Evolutionary conservation across 2,888 invertebrate species (phyloP), one percentile per base, ranked within the genome.

Genomic region (Oscheius sp.): DNA sequence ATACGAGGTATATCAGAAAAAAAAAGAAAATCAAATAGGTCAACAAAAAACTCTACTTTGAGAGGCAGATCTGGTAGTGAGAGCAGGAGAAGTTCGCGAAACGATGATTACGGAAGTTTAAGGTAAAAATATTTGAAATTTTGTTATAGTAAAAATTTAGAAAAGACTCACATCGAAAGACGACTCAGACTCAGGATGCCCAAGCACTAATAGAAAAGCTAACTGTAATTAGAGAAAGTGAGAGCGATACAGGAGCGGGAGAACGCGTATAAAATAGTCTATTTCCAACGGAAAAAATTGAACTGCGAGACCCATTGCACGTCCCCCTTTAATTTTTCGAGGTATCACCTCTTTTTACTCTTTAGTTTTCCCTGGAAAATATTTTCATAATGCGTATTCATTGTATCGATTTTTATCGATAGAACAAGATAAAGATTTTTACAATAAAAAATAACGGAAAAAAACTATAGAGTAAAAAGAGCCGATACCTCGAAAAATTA

Each of bases 171-270:
- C n/a, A 41, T 32, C 62, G 70, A 14, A 63, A 67, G 24, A 62
- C 51, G n/a, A 67, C 72, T 12, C 54, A 57, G 33, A n/a, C 36
- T 9, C 24, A 61, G 12, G 72, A 74, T 4, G 75, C 59, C 6
- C 59, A 59, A 9, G 67, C 65, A 6, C 63, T 77, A 0, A 72
- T 76, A 17, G 77, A 80, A 41, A 80, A 80, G 54, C 44, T 80
- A 36, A 80, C 80, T 4, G 80, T 80, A 2, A 80, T 80, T 30
- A 74, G 71, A 54, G 80, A 80, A 63, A 74, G 63, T 26, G 80
- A 80, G 44, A 70, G 70, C 20, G 73, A 69, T n/a, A 78, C 70
- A 28, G 72, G 72, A 2, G 78, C 73, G 33, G 79, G 77, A 44
- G 77, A 79, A 28, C 71, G 71, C 51, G 71, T 79, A 32, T 79